Percentiles rank a stretch among this genome's conserved stretches.
phyloP scores from a whole-genome alignment of 2,113 vertebrate species.

The Indri indri region DNA sequence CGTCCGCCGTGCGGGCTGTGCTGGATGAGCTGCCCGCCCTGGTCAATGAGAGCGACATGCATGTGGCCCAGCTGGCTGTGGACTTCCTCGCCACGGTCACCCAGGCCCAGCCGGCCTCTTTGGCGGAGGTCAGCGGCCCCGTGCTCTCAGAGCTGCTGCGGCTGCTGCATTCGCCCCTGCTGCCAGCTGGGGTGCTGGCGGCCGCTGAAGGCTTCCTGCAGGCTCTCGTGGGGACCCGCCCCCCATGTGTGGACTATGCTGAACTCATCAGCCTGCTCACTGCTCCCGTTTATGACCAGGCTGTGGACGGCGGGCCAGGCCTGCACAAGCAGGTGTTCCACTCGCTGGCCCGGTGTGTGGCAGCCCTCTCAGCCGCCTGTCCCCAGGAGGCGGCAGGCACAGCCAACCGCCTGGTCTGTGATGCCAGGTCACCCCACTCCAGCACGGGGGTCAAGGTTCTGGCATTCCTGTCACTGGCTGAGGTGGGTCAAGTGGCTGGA shows the following conservation, averaged over 20 bases:
- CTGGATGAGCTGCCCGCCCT: slow-evolving; percentile 90
- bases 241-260: slow-evolving; percentile 81
- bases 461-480: slow-evolving; percentile 92
- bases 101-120: slow-evolving; percentile 86
- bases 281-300: slow-evolving; percentile 80
- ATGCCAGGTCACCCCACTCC: slow-evolving; percentile 87
- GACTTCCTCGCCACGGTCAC: slow-evolving; percentile 89
- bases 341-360: slow-evolving; percentile 92
- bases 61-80: slow-evolving; percentile 93
- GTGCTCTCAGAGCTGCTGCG: slow-evolving; percentile 88
- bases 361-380: slow-evolving; percentile 88
- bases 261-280: slow-evolving; percentile 91
- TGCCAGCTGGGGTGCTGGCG: slow-evolving; percentile 88
- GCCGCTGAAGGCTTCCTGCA: slow-evolving; percentile 90
- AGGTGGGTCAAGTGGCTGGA: slow-evolving; percentile 89
- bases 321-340: slow-evolving; percentile 91
- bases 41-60: slow-evolving; percentile 94
- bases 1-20: slow-evolving; percentile 85
- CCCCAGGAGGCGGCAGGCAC: slow-evolving; percentile 88
- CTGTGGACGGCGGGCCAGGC: not conserved
- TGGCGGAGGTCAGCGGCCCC: slow-evolving; percentile 87
- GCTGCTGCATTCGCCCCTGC: slow-evolving; percentile 91
- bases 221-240: slow-evolving; percentile 87
- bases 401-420: slow-evolving; percentile 88
- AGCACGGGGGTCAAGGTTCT: slow-evolving; percentile 88